Evolutionary conservation across 2,888 invertebrate genomes (phyloP).

Genomic region (Theodoxus fluviatilis): DNA sequence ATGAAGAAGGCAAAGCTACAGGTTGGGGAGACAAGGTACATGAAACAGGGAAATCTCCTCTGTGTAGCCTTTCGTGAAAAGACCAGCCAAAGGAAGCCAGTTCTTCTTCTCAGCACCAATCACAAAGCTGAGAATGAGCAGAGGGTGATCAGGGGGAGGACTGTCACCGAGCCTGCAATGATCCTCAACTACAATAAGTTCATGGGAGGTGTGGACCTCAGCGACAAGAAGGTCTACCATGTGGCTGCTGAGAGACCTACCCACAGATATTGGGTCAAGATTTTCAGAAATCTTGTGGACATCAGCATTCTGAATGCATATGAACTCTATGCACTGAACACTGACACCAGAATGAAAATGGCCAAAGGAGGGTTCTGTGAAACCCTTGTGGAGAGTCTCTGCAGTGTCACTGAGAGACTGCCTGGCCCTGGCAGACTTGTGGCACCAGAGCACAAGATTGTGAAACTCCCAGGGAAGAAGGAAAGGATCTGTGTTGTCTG

Average conservation of each 20-base stretch:
- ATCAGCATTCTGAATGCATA: constrained; percentile 20
- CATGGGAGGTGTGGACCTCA: constrained; percentile 27
- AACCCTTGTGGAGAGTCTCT: too few species aligned
- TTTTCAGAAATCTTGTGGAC: constrained; percentile 25
- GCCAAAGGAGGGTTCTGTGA: too few species aligned
- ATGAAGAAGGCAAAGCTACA: neutral
- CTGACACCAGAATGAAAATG: too few species aligned
- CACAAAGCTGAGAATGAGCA: constrained; percentile 14
- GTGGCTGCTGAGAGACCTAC: constrained; percentile 19
- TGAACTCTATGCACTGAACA: too few species aligned
- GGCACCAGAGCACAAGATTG: too few species aligned
- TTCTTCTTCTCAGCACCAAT: constrained; percentile 18
- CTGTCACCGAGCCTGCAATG: neutral
- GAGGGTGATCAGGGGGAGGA: constrained; percentile 3
- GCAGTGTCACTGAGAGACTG: too few species aligned
- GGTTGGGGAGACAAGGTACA: neutral
- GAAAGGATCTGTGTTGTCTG: too few species aligned
- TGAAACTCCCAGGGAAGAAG: too few species aligned
- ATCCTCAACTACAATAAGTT: constrained; percentile 21
- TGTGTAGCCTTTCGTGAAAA: too few species aligned
- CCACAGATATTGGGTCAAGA: constrained; percentile 26
- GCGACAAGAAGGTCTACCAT: constrained; percentile 25
- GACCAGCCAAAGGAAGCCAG: constrained; percentile 17
- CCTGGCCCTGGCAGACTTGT: too few species aligned
- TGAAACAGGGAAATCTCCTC: too few species aligned